phyloP scores from a whole-genome alignment of 2,113 vertebrate species.

The Desmodus rotundus region DNA sequence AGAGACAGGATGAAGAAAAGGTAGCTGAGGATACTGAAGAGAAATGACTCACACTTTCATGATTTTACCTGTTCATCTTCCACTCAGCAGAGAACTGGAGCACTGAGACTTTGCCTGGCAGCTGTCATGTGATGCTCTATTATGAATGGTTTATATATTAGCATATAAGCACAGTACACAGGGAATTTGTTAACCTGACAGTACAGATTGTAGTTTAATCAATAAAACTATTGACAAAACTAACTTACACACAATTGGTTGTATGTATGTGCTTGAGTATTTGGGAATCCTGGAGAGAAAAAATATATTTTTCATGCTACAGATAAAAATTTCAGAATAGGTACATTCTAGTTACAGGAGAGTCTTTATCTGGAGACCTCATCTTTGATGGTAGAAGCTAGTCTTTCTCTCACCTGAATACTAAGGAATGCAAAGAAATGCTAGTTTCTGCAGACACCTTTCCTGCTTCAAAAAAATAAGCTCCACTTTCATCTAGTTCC shows the following conservation, averaged over 20 bases:
- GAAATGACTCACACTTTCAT: background rate
- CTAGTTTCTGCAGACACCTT: background rate
- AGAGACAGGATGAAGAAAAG: background rate
- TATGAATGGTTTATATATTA: background rate
- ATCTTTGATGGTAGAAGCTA: background rate
- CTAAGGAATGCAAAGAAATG: background rate
- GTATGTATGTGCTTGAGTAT: background rate
- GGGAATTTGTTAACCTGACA: background rate
- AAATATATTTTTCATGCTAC: background rate
- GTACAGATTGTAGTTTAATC: background rate
- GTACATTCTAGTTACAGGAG: background rate
- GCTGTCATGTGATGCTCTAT: background rate
- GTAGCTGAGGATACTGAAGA: background rate
- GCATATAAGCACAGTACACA: background rate
- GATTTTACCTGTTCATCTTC: background rate
- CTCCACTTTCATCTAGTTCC: slow-evolving; percentile 17
- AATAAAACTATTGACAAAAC: slow-evolving; percentile 4
- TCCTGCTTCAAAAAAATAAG: slow-evolving; percentile 25
- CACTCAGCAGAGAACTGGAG: background rate
- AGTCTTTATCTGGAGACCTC: background rate
- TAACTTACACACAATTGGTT: background rate
- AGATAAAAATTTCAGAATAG: background rate
- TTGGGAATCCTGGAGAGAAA: background rate
- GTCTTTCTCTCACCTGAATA: background rate
- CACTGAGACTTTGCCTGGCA: background rate